Evolutionary conservation across 1,140 invertebrate species (phyloP).

Genomic region (Eciton burchellii): DNA sequence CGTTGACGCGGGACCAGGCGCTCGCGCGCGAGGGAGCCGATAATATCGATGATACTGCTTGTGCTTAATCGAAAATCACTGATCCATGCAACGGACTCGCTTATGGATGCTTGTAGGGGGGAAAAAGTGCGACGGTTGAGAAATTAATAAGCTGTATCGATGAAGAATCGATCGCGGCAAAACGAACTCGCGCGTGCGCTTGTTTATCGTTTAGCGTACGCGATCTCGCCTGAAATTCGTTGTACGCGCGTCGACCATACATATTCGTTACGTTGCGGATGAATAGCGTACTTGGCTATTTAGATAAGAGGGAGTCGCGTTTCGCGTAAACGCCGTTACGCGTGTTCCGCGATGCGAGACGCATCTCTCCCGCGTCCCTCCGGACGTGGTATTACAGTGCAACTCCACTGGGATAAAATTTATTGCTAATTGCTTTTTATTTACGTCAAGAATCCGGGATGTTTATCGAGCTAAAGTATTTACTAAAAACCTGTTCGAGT

Average conservation of each 20-base stretch:
- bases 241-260: slow-evolving; percentile 23
- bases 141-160: slow-evolving; percentile 55
- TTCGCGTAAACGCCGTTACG: slow-evolving; percentile 34
- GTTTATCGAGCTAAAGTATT: slow-evolving; percentile 68
- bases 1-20: slow-evolving; percentile 38
- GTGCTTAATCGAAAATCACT: slow-evolving; percentile 54
- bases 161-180: slow-evolving; percentile 40
- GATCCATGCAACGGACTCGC: slow-evolving; percentile 54
- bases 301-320: slow-evolving; percentile 1
- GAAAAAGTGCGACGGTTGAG: slow-evolving; percentile 45
- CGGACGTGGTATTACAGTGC: background rate
- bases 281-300: slow-evolving; percentile 2
- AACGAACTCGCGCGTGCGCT: slow-evolving; percentile 20
- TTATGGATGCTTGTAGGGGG: slow-evolving; percentile 45
- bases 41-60: too few relatives aligned
- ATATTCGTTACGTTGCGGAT: slow-evolving; percentile 46
- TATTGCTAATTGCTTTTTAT: slow-evolving; percentile 76
- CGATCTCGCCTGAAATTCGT: slow-evolving; percentile 13
- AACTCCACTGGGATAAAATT: slow-evolving; percentile 55
- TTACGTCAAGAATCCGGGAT: slow-evolving; percentile 55
- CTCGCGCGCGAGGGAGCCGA: slow-evolving; percentile 14
- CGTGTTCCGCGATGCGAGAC: slow-evolving; percentile 41
- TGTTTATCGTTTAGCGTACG: slow-evolving; percentile 34
- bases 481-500: slow-evolving; percentile 61
- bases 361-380: too few relatives aligned